Percentiles rank a stretch among this genome's conserved stretches.
phyloP scores from a whole-genome alignment of 2,888 invertebrate species.

The Euproctis similis region DNA sequence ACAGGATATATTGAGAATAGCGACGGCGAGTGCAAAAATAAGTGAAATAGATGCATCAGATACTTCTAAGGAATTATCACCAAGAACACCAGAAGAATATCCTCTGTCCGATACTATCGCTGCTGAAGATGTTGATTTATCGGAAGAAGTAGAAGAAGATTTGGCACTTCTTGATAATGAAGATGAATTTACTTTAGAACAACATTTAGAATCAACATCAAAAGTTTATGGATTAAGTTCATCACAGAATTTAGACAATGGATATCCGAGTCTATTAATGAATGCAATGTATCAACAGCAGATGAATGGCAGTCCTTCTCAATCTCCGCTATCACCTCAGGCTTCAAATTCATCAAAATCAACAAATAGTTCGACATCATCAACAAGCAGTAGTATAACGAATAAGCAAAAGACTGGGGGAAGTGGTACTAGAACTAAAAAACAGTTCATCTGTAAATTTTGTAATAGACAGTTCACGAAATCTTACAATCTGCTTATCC shows the following conservation, averaged over 20 bases:
- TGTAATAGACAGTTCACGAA: slow-evolving; percentile 98
- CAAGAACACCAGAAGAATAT: slow-evolving; percentile 67
- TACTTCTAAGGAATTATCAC: slow-evolving; percentile 55
- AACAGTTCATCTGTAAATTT: slow-evolving; percentile 98
- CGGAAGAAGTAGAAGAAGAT: slow-evolving; percentile 84
- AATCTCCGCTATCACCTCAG: slow-evolving; percentile 62
- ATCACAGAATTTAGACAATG: slow-evolving; percentile 78
- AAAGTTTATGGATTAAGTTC: slow-evolving; percentile 64
- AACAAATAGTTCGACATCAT: slow-evolving; percentile 63
- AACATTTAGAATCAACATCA: slow-evolving; percentile 65
- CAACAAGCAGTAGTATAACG: slow-evolving; percentile 58
- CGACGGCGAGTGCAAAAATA: slow-evolving; percentile 73
- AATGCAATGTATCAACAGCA: slow-evolving; percentile 80
- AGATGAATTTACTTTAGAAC: slow-evolving; percentile 80
- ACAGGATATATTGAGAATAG: slow-evolving; percentile 81
- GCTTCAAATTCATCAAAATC: slow-evolving; percentile 65
- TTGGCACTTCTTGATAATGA: slow-evolving; percentile 84
- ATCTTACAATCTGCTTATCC: slow-evolving; percentile 97
- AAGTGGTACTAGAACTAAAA: slow-evolving; percentile 91
- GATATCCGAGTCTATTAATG: slow-evolving; percentile 82
- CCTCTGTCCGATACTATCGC: slow-evolving; percentile 69
- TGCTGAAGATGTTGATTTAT: slow-evolving; percentile 79
- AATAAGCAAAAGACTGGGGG: slow-evolving; percentile 63
- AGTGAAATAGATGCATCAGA: slow-evolving; percentile 60
- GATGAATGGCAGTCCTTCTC: slow-evolving; percentile 64